Conservation (phyloP, 2,113 vertebrate genomes). For the Camarhynchus parvulus region DNA sequence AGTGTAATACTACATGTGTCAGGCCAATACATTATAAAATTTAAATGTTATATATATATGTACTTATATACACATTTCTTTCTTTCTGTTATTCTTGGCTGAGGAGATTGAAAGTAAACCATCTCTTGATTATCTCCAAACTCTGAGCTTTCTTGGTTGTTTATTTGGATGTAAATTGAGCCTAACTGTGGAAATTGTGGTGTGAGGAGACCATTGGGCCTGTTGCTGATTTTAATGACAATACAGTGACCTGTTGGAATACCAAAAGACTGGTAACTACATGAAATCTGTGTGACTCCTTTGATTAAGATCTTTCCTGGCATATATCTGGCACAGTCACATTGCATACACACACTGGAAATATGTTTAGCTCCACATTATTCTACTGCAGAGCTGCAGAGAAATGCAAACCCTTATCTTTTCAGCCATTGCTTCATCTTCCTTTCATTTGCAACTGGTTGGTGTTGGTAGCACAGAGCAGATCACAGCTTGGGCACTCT, state of each 20-base stretch:
- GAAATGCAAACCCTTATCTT: neutral
- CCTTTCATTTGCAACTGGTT: neutral
- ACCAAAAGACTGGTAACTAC: neutral
- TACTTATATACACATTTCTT: neutral
- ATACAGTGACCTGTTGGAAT: neutral
- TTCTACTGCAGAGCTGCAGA: neutral
- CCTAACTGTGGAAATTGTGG: neutral
- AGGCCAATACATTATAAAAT: slow-evolving; percentile 33
- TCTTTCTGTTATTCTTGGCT: slow-evolving; percentile 34
- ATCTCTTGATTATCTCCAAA: neutral
- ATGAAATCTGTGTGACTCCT: neutral
- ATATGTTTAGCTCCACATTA: neutral
- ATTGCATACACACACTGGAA: neutral
- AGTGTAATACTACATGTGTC: neutral
- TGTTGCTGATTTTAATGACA: neutral
- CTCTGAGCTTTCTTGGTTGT: neutral
- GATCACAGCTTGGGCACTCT: neutral
- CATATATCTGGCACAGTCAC: neutral
- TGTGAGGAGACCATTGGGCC: neutral
- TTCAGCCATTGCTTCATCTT: neutral
- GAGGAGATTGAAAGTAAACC: neutral
- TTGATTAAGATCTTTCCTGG: neutral
- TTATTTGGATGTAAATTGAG: slow-evolving; percentile 2
- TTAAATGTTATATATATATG: neutral
- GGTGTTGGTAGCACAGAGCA: neutral